Evolutionary conservation across 92 coral and sea anemone species (phyloP).

Genomic region (Phymanthus crucifer): DNA sequence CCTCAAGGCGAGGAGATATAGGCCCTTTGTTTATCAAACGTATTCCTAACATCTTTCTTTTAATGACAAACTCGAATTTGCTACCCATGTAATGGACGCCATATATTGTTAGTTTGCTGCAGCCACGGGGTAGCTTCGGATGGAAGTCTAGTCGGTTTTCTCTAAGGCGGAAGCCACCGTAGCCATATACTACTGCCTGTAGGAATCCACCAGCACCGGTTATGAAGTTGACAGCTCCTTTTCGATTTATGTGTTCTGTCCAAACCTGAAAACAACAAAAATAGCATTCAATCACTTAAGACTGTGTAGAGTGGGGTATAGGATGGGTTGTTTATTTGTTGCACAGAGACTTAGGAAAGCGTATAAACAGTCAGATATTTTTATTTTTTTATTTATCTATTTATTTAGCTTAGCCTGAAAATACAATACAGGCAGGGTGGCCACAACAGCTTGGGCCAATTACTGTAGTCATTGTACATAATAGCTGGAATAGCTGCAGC

Average conservation of each 20-base stretch:
- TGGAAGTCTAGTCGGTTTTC: constrained; percentile 53
- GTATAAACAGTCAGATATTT: no score
- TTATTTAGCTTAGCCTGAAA: no score
- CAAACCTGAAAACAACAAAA: constrained; percentile 53
- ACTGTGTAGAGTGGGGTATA: no score
- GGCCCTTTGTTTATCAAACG: constrained; percentile 40
- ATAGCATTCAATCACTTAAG: no score
- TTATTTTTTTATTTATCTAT: no score
- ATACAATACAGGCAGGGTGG: no score
- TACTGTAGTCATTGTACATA: no score
- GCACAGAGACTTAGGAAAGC: no score
- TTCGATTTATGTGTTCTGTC: constrained; percentile 64
- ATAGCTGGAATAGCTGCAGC: no score
- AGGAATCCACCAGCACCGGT: constrained; percentile 89
- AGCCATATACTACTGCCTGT: constrained; percentile 74
- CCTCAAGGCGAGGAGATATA: constrained; percentile 70
- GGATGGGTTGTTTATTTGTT: no score
- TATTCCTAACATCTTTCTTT: constrained; percentile 33
- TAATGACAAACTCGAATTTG: constrained; percentile 50
- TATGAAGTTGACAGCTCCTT: constrained; percentile 80
- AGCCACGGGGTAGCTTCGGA: constrained; percentile 70
- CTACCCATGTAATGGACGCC: constrained; percentile 71
- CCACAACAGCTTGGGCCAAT: no score
- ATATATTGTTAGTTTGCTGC: constrained; percentile 43
- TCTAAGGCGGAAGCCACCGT: constrained; percentile 75